Percentiles rank a stretch among this genome's conserved stretches.
phyloP scores from a whole-genome alignment of 2,113 vertebrate species.

The Dermatemys mawii region DNA sequence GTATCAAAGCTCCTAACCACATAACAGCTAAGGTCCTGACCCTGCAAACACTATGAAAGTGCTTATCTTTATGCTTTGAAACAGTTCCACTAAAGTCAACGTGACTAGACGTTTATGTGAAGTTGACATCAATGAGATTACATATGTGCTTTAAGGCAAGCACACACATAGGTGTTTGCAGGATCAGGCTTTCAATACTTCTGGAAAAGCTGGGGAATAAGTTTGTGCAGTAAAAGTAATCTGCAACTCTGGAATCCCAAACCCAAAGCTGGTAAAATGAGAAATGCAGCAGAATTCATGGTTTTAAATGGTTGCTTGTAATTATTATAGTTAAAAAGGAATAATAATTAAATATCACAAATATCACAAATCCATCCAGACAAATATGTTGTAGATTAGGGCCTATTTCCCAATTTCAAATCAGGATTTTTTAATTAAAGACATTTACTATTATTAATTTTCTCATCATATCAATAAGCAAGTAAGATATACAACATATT shows the following conservation, averaged over 20 bases:
- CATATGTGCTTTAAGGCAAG: not conserved
- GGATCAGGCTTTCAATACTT: not conserved
- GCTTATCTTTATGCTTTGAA: rapidly evolving
- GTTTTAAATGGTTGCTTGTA: not conserved
- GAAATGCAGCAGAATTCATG: not conserved
- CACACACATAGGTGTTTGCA: not conserved
- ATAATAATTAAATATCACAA: not conserved
- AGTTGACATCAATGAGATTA: rapidly evolving
- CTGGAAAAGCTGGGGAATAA: not conserved
- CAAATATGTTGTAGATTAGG: not conserved
- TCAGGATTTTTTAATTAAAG: not conserved
- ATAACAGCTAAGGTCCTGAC: not conserved
- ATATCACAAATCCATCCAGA: not conserved
- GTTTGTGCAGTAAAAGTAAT: not conserved
- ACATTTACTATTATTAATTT: not conserved
- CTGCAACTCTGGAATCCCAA: rapidly evolving
- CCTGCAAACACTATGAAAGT: rapidly evolving
- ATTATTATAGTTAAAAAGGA: not conserved
- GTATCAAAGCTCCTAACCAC: not conserved
- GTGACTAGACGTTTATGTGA: rapidly evolving
- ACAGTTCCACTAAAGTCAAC: rapidly evolving
- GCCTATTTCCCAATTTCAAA: not conserved
- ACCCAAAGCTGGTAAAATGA: not conserved
- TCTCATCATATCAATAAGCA: not conserved
- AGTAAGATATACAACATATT: not conserved